Evolutionary conservation across 2,888 invertebrate genomes (phyloP).

Genomic region (Merodon equestris): DNA sequence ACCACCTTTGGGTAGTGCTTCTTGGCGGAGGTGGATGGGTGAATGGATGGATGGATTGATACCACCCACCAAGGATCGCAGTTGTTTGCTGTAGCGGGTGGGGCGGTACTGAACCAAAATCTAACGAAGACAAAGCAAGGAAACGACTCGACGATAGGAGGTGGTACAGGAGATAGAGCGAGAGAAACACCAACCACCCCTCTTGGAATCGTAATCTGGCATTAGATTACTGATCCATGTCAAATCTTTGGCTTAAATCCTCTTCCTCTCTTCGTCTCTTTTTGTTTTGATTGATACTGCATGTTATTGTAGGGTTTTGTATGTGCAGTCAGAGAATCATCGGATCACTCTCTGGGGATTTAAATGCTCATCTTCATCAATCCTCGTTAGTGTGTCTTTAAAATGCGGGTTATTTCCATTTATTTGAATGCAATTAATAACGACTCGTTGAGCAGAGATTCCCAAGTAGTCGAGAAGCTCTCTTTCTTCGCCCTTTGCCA

Average conservation of each 20-base stretch:
- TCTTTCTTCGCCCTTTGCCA: too few species aligned
- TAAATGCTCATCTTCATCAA: conserved; percentile 40
- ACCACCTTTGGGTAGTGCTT: conserved; percentile 43
- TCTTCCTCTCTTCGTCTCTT: conserved; percentile 36
- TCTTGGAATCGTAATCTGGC: conserved; percentile 79
- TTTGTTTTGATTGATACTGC: conserved; percentile 67
- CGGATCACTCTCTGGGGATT: conserved; percentile 47
- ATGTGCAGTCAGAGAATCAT: conserved; percentile 36
- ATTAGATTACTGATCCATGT: conserved; percentile 79
- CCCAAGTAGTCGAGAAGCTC: not conserved
- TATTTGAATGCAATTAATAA: conserved; percentile 51
- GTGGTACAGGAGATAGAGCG: not conserved
- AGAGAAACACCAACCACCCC: conserved; percentile 50
- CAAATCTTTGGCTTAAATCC: conserved; percentile 78
- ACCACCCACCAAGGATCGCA: conserved; percentile 44
- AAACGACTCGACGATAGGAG: too few species aligned
- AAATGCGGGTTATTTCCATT: conserved; percentile 40
- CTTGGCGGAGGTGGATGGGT: conserved; percentile 20
- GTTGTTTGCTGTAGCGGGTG: conserved; percentile 3
- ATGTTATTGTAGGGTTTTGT: conserved; percentile 12
- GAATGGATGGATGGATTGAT: conserved; percentile 51
- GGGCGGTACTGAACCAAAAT: not conserved
- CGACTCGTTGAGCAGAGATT: conserved; percentile 43
- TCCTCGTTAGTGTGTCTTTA: conserved; percentile 34
- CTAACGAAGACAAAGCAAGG: not conserved